A percentile compares a stretch with the other conserved stretches of the same genome.
Evolutionary conservation across 2,797 vertebrate species (phyloP).

Genomic region (Calcarius lapponicus): DNA sequence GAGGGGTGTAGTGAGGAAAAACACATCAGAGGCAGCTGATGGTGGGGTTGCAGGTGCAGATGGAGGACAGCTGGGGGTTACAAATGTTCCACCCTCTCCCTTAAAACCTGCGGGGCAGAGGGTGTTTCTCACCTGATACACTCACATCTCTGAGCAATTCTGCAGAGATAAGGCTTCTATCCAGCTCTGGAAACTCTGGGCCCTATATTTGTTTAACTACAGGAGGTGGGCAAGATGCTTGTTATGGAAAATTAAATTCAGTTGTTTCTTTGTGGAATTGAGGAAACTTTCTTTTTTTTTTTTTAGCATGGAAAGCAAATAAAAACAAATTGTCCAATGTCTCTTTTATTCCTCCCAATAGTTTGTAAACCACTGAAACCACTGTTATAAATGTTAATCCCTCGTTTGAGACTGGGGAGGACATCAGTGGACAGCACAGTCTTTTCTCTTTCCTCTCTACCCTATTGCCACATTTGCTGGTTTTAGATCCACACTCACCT

Average conservation of each 20-base stretch:
- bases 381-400: background rate
- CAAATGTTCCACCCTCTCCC: background rate
- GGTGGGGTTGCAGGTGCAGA: background rate
- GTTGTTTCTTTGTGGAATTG: background rate
- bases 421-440: background rate
- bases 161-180: background rate
- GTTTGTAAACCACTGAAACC: background rate
- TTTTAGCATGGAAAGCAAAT: background rate
- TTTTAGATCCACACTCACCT: background rate
- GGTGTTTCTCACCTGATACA: background rate
- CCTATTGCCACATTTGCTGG: background rate
- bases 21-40: background rate
- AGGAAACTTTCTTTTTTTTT: background rate
- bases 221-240: background rate
- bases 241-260: background rate
- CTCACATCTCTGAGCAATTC: background rate
- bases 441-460: background rate
- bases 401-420: background rate
- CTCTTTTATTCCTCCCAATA: background rate
- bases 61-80: background rate
- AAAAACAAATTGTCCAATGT: background rate
- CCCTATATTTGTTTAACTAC: background rate
- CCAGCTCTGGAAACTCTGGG: background rate
- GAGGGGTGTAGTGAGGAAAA: background rate
- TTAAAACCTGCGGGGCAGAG: accelerated